Base-by-base conservation (phyloP, 1,140 invertebrate genomes). In the Pseudomyrmex pallidus region DNA sequence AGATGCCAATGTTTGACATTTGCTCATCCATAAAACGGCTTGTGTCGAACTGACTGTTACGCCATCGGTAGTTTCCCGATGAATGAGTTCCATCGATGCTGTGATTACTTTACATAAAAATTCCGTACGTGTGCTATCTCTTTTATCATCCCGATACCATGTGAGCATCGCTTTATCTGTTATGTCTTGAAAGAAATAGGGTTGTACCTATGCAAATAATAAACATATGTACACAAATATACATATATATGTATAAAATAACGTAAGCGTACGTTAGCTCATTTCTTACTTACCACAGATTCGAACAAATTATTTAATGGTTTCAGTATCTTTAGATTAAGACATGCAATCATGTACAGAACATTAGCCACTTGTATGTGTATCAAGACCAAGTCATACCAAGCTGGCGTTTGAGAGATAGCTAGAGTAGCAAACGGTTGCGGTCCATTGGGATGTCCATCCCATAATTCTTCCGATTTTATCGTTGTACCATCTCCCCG, bases 251-350 rank as follows among this genome's bases (percentile, higher is more conserved):
- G 9, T 17, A 35, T 35, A 1, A 35, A 5, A 35, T 35, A 35
- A 35, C 35, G 5, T 35, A 35, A 5, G 8, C 50, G n/a, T 54
- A n/a, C 17, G 90, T 54, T 87, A 84, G 57, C 57, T 1, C 10
- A 46, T 17, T 1, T 3, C 76, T 77, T 87, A 90, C 93, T 93
- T 91, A 97, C 96, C 91, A 95, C 95, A 25, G 95, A 94, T 91
- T 98, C 97, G 90, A 98, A 99, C 4, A 99, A 93, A 86, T 96
- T 95, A 91, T 95, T 95, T 85, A 98, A 91, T 46, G 97, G 96
- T 91, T 96, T 97, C 46, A 96, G 92, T 80, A 96, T 94, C 91
- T 97, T 98, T 50, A 98, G 91, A 86, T 96, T 96, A 90, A 98
- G 98, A 64, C 95, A 94, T 12, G 97, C 96, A 80, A 98, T 96